Conservation (phyloP, 2,113 vertebrate species). For the Thomomys bottae region DNA sequence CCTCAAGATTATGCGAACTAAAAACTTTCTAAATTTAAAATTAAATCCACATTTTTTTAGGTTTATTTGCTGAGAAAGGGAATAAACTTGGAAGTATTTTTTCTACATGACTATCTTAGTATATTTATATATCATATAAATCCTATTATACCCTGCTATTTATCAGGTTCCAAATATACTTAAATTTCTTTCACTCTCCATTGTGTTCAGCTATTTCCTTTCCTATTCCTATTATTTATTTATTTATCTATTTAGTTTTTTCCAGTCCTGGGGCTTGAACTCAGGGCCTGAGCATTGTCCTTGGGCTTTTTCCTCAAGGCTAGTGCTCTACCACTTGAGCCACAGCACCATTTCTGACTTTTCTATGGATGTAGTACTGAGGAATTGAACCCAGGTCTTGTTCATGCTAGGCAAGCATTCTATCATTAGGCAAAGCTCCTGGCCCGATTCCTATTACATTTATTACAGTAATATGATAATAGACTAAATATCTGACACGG, state of each 20-base stretch:
- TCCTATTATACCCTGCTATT: not conserved
- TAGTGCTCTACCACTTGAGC: no score
- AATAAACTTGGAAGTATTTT: not conserved
- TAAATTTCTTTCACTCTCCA: not conserved
- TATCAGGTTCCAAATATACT: not conserved
- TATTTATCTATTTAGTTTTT: no score
- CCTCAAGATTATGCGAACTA: not conserved
- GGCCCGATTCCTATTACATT: not conserved
- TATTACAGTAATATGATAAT: not conserved
- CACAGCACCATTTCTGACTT: no score
- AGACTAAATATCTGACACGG: constrained; percentile 4
- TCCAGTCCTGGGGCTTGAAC: no score
- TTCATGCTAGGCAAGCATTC: no score
- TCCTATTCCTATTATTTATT: not conserved
- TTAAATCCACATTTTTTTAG: constrained; percentile 11
- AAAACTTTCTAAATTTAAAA: not conserved
- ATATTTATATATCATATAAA: constrained; percentile 5
- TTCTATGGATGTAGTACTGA: no score
- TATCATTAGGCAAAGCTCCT: no score
- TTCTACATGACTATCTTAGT: not conserved
- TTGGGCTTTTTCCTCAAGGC: no score
- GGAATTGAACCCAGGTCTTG: no score
- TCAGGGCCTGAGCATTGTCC: no score
- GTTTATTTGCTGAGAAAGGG: not conserved
- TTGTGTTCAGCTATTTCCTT: not conserved